A percentile compares a stretch with the other conserved stretches of the same genome.
Evolutionary conservation across 2,888 invertebrate species (phyloP).

Genomic region (Chirona hameri): DNA sequence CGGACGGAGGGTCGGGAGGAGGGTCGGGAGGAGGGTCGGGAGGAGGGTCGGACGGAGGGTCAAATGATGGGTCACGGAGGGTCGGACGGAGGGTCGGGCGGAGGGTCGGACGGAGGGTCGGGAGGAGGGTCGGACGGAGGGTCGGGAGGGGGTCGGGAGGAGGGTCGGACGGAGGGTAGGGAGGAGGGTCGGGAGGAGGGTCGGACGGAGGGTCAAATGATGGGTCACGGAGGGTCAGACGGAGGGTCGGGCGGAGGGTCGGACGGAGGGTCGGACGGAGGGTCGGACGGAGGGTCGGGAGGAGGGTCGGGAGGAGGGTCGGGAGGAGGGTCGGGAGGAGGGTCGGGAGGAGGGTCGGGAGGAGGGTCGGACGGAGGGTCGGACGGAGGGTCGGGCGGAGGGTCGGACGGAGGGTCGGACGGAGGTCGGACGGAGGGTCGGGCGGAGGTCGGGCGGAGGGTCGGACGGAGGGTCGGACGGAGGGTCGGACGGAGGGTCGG

Average conservation of each 20-base stretch:
- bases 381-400: neutral
- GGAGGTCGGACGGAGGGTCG: too few relatives aligned
- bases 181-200: neutral
- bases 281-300: slow-evolving; percentile 12
- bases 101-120: slow-evolving; percentile 6
- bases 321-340: slow-evolving; percentile 29
- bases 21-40: slow-evolving; percentile 22
- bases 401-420: slow-evolving; percentile 22
- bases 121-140: neutral
- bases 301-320: too few relatives aligned
- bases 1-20: neutral
- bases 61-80: too few relatives aligned
- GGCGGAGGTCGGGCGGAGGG: too few relatives aligned
- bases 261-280: neutral
- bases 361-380: slow-evolving; percentile 13
- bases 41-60: neutral
- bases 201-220: neutral
- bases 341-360: too few relatives aligned
- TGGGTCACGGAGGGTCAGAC: slow-evolving; percentile 13
- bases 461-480: slow-evolving; percentile 1
- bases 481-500: slow-evolving; percentile 28
- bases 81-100: neutral
- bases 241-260: slow-evolving; percentile 7
- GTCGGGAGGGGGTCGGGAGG: too few relatives aligned
- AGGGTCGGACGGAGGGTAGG: slow-evolving; percentile 26